phyloP scores from a whole-genome alignment of 1,140 invertebrate species.

The Micrasema longulum region DNA sequence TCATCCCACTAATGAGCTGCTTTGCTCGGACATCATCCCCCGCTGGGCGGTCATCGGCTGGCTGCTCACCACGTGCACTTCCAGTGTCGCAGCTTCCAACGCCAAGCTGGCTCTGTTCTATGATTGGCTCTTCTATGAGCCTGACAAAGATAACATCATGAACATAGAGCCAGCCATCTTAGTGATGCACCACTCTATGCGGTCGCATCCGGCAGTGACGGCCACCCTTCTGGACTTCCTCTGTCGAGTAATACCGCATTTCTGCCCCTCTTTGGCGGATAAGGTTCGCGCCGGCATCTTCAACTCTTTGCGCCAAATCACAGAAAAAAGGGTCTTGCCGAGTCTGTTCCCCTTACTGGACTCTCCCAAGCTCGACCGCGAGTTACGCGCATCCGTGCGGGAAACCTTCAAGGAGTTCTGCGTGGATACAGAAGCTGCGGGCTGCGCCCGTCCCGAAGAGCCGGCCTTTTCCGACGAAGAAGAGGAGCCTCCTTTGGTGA shows the following conservation, averaged over 20 bases:
- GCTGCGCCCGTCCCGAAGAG: conserved; percentile 66
- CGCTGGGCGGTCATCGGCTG: conserved; percentile 98
- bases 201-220: conserved; percentile 94
- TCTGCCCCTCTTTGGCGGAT: conserved; percentile 85
- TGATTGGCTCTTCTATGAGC: conserved; percentile 97
- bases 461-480: conserved; percentile 86
- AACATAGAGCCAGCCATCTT: conserved; percentile 99
- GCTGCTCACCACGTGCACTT: conserved; percentile 96
- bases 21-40: conserved; percentile 98
- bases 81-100: conserved; percentile 92
- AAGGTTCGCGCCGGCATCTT: conserved; percentile 92
- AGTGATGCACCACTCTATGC: conserved; percentile 97
- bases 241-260: conserved; percentile 95
- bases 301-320: conserved; percentile 91
- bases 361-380: conserved; percentile 91
- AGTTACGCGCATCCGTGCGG: conserved; percentile 85
- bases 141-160: conserved; percentile 98
- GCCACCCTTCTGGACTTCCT: conserved; percentile 95
- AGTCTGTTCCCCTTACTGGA: conserved; percentile 93
- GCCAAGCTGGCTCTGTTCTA: conserved; percentile 96
- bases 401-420: conserved; percentile 95
- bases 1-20: conserved; percentile 96
- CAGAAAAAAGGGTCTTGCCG: conserved; percentile 93
- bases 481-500: conserved; percentile 71
- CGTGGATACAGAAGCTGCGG: conserved; percentile 67